A percentile compares a stretch with the other conserved stretches of the same genome.
These are phyloP conservation scores for Anarsia innoxiella DNA, from an alignment of 2,888 invertebrate species.

Conservation along the genomic window DNA sequence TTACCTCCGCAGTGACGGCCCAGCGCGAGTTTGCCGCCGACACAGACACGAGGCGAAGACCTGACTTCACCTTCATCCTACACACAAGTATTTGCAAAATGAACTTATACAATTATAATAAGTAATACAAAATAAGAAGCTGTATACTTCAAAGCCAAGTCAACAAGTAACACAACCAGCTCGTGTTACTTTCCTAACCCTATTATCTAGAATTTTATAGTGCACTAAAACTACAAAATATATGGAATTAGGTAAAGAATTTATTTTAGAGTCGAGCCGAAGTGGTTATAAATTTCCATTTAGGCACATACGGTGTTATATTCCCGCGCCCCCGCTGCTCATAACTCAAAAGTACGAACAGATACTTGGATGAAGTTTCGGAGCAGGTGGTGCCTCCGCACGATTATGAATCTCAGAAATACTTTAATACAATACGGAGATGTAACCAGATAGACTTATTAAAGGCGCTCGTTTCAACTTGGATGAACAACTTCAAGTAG, in stretches of 20 bases:
- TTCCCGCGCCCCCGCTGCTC: slow-evolving; percentile 35
- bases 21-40: slow-evolving; percentile 85
- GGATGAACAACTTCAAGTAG: no score
- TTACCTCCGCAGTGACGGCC: slow-evolving; percentile 92
- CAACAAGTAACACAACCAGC: no score
- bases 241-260: slow-evolving; percentile 12
- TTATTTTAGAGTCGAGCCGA: slow-evolving; percentile 25
- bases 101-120: no score
- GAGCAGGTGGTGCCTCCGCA: slow-evolving; percentile 39
- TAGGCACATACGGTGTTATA: slow-evolving; percentile 40
- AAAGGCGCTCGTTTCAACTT: no score
- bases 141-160: no score
- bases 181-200: background rate
- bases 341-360: slow-evolving; percentile 49
- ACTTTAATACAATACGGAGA: slow-evolving; percentile 9
- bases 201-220: slow-evolving; percentile 4
- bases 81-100: no score
- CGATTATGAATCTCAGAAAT: slow-evolving; percentile 12
- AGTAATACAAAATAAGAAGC: no score
- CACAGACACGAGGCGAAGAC: slow-evolving; percentile 88
- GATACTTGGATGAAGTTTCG: slow-evolving; percentile 44
- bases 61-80: slow-evolving; percentile 93
- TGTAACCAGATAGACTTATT: no score
- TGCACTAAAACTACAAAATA: slow-evolving; percentile 9
- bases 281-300: slow-evolving; percentile 54